Percentiles rank a stretch among this genome's conserved stretches.
Conservation (phyloP, 1,140 invertebrate genomes). For the Ectropis grisescens region DNA sequence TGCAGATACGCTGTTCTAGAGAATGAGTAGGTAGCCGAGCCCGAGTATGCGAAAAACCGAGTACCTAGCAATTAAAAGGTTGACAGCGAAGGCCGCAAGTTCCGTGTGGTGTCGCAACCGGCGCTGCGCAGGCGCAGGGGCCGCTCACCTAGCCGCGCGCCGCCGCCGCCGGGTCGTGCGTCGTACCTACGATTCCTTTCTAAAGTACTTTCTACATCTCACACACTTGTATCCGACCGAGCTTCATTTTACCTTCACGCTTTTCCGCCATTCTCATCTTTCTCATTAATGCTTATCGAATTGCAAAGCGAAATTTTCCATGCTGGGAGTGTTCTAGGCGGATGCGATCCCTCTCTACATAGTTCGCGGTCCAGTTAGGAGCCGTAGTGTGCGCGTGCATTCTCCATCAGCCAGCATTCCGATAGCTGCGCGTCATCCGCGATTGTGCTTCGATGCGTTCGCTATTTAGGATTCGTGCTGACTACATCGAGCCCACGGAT, state of each 20-base stretch:
- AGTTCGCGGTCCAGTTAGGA: constrained; percentile 34
- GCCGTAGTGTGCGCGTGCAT: constrained; percentile 29
- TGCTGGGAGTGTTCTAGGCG: constrained; percentile 14
- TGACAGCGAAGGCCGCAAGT: constrained; percentile 53
- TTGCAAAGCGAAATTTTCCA: constrained; percentile 20
- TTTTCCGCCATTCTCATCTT: constrained; percentile 28
- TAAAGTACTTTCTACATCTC: constrained; percentile 65
- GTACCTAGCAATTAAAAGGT: constrained; percentile 56
- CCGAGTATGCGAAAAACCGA: constrained; percentile 25
- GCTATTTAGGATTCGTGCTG: constrained; percentile 14
- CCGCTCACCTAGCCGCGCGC: constrained; percentile 55
- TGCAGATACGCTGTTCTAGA: too few relatives aligned
- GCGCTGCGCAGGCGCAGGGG: constrained; percentile 20
- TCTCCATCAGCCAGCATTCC: constrained; percentile 54
- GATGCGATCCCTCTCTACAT: constrained; percentile 23
- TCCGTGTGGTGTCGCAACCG: constrained; percentile 50
- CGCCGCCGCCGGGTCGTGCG: constrained; percentile 48
- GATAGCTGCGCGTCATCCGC: constrained; percentile 38
- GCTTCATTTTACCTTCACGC: constrained; percentile 33
- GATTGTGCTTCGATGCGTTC: constrained; percentile 31
- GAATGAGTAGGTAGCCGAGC: background rate
- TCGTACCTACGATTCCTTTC: constrained; percentile 61
- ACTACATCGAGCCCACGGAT: constrained; percentile 11
- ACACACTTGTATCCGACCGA: constrained; percentile 30
- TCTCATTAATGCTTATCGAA: constrained; percentile 19